phyloP scores from a whole-genome alignment of 2,113 vertebrate genomes.

The Silurus glanis region DNA sequence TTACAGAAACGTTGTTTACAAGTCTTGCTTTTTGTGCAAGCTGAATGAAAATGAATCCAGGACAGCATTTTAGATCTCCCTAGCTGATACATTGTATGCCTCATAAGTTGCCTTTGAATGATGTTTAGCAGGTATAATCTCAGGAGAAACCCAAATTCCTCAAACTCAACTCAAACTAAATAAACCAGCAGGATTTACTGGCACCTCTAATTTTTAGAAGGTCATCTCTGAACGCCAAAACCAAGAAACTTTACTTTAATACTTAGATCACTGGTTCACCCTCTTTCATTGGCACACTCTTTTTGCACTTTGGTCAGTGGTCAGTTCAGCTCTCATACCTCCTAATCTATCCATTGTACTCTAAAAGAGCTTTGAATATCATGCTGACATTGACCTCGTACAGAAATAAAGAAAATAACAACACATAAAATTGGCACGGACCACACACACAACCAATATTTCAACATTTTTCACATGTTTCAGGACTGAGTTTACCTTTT shows the following conservation, averaged over 20 bases:
- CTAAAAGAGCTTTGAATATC: neutral
- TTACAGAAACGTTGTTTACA: neutral
- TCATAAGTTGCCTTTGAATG: neutral
- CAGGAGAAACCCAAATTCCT: neutral
- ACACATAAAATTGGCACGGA: neutral
- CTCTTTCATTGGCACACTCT: neutral
- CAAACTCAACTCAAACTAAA: neutral
- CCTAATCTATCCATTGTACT: neutral
- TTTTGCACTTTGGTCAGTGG: neutral
- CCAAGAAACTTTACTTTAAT: neutral
- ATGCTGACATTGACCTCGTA: neutral
- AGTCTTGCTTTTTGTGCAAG: neutral
- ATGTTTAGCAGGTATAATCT: neutral
- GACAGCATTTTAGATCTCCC: neutral
- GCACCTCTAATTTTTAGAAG: neutral
- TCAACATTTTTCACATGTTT: neutral
- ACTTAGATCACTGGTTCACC: neutral
- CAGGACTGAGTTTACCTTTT: neutral
- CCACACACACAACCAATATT: neutral
- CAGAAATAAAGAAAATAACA: neutral
- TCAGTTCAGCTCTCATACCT: neutral
- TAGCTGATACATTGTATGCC: neutral
- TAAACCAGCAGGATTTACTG: neutral
- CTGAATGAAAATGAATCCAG: constrained; percentile 2
- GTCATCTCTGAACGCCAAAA: neutral